phyloP scores from a whole-genome alignment of 1,140 invertebrate species.

The Pygmarrhopalites habei region DNA sequence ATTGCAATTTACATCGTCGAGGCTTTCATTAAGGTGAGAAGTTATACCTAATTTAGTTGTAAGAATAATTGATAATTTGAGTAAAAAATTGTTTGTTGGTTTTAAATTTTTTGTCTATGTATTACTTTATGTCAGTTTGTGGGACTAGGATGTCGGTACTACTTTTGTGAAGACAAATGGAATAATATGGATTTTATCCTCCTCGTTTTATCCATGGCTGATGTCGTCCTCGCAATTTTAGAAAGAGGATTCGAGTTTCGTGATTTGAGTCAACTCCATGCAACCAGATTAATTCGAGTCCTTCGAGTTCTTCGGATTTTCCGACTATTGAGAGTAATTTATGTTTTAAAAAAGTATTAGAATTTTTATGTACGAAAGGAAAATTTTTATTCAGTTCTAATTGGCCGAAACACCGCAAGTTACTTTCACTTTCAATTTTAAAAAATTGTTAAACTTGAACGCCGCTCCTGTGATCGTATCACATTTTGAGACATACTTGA shows the following conservation, averaged over 20 bases:
- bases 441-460: no score
- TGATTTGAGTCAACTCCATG: background rate
- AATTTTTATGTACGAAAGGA: background rate
- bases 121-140: constrained; percentile 10
- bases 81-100: no score
- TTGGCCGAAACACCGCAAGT: no score
- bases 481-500: no score
- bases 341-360: background rate
- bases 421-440: no score
- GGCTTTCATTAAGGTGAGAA: constrained; percentile 26
- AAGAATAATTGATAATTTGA: no score
- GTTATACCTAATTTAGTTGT: no score
- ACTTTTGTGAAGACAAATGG: constrained; percentile 25
- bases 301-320: constrained; percentile 17
- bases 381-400: no score
- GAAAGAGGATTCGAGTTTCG: background rate
- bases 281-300: constrained; percentile 14
- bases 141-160: constrained; percentile 9
- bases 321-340: constrained; percentile 17
- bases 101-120: no score
- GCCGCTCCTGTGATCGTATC: no score
- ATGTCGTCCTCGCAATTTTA: constrained; percentile 3
- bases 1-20: constrained; percentile 22
- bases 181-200: constrained; percentile 27
- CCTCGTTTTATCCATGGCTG: constrained; percentile 15